Evolutionary conservation across 2,888 invertebrate species (phyloP).

Genomic region (Gasteruption jaculator): DNA sequence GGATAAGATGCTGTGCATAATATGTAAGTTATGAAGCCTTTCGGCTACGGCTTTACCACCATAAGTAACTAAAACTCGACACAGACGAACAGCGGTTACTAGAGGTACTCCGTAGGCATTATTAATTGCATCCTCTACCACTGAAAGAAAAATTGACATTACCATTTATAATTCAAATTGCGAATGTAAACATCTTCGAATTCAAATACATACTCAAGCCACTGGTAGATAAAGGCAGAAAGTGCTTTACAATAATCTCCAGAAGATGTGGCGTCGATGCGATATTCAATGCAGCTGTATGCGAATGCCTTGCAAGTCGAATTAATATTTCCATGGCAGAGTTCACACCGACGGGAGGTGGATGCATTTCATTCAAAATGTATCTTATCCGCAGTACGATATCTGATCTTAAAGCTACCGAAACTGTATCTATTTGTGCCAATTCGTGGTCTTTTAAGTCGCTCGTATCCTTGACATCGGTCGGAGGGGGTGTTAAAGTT

Average conservation of each 20-base stretch:
- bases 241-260: slow-evolving; percentile 57
- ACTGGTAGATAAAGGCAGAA: slow-evolving; percentile 54
- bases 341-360: slow-evolving; percentile 68
- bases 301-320: slow-evolving; percentile 74
- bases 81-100: slow-evolving; percentile 66
- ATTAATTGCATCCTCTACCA: slow-evolving; percentile 45
- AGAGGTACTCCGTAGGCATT: slow-evolving; percentile 66
- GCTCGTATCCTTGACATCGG: slow-evolving; percentile 53
- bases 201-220: slow-evolving; percentile 24
- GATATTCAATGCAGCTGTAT: slow-evolving; percentile 62
- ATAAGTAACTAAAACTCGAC: slow-evolving; percentile 63
- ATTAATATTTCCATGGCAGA: slow-evolving; percentile 76
- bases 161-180: slow-evolving; percentile 5
- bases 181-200: slow-evolving; percentile 1
- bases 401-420: slow-evolving; percentile 69
- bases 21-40: slow-evolving; percentile 44
- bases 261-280: slow-evolving; percentile 64
- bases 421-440: slow-evolving; percentile 76
- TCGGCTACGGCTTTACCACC: slow-evolving; percentile 37
- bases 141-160: slow-evolving; percentile 17
- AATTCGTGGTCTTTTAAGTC: slow-evolving; percentile 84
- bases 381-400: slow-evolving; percentile 75
- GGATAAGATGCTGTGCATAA: slow-evolving; percentile 56
- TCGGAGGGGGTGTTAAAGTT: slow-evolving; percentile 36
- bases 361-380: slow-evolving; percentile 67